Evolutionary conservation across 2,888 invertebrate genomes (phyloP), one percentile per base, ranked within the genome.

Genomic region (Spilosoma lubricipeda): DNA sequence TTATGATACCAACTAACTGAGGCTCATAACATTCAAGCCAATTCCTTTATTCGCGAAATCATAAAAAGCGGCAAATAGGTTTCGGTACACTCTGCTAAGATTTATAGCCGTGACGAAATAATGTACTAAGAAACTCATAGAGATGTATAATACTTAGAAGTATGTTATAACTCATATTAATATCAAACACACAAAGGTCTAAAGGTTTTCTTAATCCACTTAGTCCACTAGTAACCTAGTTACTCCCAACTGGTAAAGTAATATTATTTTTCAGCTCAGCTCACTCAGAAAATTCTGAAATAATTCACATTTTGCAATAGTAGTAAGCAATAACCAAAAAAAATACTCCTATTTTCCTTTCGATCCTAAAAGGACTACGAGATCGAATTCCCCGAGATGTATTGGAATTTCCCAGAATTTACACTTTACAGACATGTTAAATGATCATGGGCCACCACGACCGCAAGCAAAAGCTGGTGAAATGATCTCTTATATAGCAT

Each of bases 51-150:
- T 74, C 79, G 76, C 70, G 65, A 75, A 78, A 79, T 76, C 77
- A 78, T 75, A 82, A 82, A 82, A 73, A 82, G 52, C 78, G 64
- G 70, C 74, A 73, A 80, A 75, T 74, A 63, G 15, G 73, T 81
- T 81, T 70, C 33, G 73, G 70, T 78, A 52, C 30, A 64, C 64
- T 77, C 73, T 76, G 71, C 18, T n/a, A 52, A n/a, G 48, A 72
- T 72, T 83, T 77, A 80, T 75, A 74, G 39, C 68, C 77, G 67
- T 82, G 75, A 64, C 70, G 67, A 77, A 76, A 76, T 73, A 68
- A 74, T 74, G 13, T 77, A 69, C 59, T 72, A 42, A n/a, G 75
- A 64, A 67, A 56, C 39, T 33, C 2, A 11, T 45, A 63, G 2
- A 30, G 23, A 66, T 36, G 20, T 27, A 18, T 39, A 67, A 39